A percentile compares a stretch with the other conserved stretches of the same genome.
These are phyloP conservation scores for Trissolcus basalis DNA, from an alignment of 1,140 invertebrate species.

Conservation along the genomic window DNA sequence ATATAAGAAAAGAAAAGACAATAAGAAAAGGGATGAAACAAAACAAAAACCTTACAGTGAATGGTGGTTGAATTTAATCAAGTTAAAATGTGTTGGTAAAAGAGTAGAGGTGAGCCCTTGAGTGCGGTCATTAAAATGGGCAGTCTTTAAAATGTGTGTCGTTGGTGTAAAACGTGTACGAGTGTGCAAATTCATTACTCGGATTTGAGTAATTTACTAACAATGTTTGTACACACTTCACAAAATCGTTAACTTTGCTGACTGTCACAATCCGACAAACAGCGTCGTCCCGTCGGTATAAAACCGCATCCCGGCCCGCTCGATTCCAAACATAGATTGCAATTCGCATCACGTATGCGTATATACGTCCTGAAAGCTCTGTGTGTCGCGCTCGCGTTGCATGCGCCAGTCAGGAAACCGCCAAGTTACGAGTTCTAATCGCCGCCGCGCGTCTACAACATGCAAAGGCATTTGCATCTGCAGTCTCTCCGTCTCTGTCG, in stretches of 20 bases:
- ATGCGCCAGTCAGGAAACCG: constrained; percentile 58
- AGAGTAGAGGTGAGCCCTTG: background rate
- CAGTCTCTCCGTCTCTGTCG: constrained; percentile 6
- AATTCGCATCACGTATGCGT: constrained; percentile 59
- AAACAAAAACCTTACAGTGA: too few species aligned
- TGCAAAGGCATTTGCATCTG: constrained; percentile 66
- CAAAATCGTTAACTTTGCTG: constrained; percentile 50
- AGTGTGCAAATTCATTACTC: constrained; percentile 38
- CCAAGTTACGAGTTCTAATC: constrained; percentile 67
- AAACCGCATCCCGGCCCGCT: constrained; percentile 51
- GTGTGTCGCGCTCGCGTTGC: constrained; percentile 26
- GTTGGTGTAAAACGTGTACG: constrained; percentile 14
- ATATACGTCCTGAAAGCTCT: constrained; percentile 49
- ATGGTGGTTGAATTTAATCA: background rate
- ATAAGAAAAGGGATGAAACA: too few species aligned
- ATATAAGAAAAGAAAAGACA: too few species aligned
- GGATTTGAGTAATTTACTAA: constrained; percentile 44
- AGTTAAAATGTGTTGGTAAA: background rate
- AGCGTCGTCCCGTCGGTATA: constrained; percentile 35
- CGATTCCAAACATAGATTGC: constrained; percentile 55
- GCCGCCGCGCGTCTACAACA: constrained; percentile 55
- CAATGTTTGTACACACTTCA: constrained; percentile 52
- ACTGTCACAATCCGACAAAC: constrained; percentile 52
- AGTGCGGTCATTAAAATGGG: constrained; percentile 9
- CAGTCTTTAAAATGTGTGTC: constrained; percentile 32